Evolutionary conservation across 2,888 invertebrate genomes (phyloP), one percentile per base, ranked within the genome.

Genomic region (Drosophila paranaensis): DNA sequence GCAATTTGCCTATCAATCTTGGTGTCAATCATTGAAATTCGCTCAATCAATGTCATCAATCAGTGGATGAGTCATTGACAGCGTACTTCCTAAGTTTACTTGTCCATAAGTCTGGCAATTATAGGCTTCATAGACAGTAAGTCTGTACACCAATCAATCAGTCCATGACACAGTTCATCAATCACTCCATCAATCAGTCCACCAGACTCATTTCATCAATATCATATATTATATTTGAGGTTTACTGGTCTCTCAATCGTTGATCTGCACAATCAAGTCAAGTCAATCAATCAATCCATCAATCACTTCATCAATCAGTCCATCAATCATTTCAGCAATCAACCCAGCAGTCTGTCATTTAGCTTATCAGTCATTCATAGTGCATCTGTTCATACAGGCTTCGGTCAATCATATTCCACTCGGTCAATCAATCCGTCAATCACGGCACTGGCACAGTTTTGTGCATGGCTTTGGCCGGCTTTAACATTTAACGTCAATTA

Each of bases 401-500:
- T 5, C 33, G 3, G 33, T 39, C 20, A 11, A 43, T 43, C 20
- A 20, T 43, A 20, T 6, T 10, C 0, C 16, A 20, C 10, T 33
- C 33, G 33, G 13, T 20, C 20, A 27, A 0, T 53, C 27, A 27
- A n/a, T 40, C 39, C n/a, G 5, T 53, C 53, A 53, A 25, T 37
- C 53, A 16, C 30, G 27, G 3, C 37, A 25, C 27, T 27, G 6
- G 2, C 33, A 13, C 13, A 13, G 51, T 14, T 53, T 9, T 25
- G 16, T 9, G 51, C 20, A 20, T 14, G 8, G 35, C 13, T 20
- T 51, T 13, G 11, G 9, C 53, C 39, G n/a, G 27, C 67, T 50
- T 57, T 48, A 46, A 37, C 66, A 66, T 68, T 68, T 40, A 66
- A 69, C 60, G 40, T 45, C 75, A 79, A 77, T 77, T 77, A 77